Conservation (phyloP, 2,797 vertebrate species). For the Dipus sagitta region DNA sequence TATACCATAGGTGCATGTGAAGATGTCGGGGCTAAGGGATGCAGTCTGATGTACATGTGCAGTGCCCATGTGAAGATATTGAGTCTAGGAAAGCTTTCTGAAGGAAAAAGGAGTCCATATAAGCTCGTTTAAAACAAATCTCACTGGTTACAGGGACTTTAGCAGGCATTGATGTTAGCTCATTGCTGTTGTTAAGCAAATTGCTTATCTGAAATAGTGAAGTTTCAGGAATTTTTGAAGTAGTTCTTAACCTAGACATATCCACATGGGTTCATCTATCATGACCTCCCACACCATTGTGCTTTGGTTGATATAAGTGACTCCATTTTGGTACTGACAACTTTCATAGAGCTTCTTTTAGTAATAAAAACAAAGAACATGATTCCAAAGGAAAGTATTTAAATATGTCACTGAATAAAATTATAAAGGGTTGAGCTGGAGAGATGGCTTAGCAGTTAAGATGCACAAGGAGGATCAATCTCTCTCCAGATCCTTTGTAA, state of each 20-base stretch:
- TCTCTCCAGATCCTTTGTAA: no score
- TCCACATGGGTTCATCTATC: no score
- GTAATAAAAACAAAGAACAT: constrained; percentile 41
- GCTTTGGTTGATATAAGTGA: neutral
- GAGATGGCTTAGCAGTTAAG: no score
- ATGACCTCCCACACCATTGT: no score
- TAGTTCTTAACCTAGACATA: neutral
- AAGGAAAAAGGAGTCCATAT: neutral
- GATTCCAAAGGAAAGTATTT: neutral
- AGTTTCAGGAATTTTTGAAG: neutral
- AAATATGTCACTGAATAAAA: constrained; percentile 46
- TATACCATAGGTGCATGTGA: neutral
- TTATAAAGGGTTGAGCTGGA: neutral
- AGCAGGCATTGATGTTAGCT: neutral
- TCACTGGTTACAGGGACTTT: neutral
- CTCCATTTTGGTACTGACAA: neutral
- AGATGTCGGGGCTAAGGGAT: no score
- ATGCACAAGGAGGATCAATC: no score
- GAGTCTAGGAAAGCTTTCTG: neutral
- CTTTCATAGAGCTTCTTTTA: neutral
- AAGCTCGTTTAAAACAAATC: neutral
- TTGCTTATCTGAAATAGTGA: neutral
- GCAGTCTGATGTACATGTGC: neutral
- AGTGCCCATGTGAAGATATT: no score
- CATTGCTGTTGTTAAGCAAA: neutral